Percentiles rank a stretch among this genome's conserved stretches.
These are phyloP conservation scores for Cercopithecus hamlyni DNA, from an alignment of 2,797 vertebrate species.

Conservation along the genomic window DNA sequence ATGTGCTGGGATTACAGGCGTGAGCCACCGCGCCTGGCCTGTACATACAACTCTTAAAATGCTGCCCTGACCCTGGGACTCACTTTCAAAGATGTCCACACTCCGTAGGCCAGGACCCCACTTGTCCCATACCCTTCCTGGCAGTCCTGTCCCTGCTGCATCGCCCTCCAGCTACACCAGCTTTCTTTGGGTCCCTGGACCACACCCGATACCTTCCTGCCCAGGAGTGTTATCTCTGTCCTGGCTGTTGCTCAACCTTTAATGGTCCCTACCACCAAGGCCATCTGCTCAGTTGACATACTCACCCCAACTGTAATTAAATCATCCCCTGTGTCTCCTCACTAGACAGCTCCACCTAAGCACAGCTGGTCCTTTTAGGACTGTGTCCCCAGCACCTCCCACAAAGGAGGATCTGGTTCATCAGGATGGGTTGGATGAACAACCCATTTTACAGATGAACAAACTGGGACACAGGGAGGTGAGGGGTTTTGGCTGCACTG, in stretches of 20 bases:
- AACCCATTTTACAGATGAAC: neutral
- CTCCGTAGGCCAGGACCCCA: neutral
- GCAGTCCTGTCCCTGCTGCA: neutral
- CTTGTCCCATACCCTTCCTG: neutral
- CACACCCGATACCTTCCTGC: neutral
- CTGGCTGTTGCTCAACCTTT: neutral
- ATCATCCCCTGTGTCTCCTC: neutral
- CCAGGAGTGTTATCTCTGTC: neutral
- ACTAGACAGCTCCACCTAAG: too few relatives aligned
- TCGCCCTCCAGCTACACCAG: neutral
- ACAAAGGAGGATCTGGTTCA: neutral
- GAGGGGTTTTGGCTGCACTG: neutral
- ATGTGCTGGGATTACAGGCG: too few relatives aligned
- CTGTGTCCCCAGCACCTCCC: neutral
- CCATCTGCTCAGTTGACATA: neutral
- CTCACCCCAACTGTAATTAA: neutral
- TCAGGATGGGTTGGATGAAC: neutral
- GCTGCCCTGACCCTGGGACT: neutral
- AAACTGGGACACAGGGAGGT: neutral
- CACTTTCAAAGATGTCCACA: neutral
- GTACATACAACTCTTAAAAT: neutral
- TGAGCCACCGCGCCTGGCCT: neutral
- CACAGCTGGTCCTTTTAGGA: neutral
- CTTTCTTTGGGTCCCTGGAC: neutral
- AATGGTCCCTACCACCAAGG: neutral